phyloP scores from a whole-genome alignment of 2,888 invertebrate species.

The Salticus scenicus region DNA sequence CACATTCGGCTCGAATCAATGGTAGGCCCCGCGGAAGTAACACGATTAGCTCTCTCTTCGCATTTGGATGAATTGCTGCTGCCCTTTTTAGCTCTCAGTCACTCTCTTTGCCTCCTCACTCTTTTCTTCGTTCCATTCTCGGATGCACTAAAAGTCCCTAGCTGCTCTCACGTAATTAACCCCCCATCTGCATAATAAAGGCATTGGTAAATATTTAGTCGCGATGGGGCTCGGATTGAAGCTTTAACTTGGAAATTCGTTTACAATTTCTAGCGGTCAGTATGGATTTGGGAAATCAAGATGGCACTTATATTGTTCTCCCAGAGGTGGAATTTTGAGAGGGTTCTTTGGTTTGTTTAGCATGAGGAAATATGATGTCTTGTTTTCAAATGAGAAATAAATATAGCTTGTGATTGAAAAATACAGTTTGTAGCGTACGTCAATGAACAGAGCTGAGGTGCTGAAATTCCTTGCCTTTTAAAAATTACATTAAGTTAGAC shows the following conservation, averaged over 20 bases:
- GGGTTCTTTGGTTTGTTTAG: too few species aligned
- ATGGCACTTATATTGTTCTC: not conserved
- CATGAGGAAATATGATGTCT: too few species aligned
- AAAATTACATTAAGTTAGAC: too few species aligned
- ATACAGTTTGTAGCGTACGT: too few species aligned
- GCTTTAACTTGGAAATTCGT: not conserved
- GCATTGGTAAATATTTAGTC: slow-evolving; percentile 63
- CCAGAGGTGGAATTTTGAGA: not conserved
- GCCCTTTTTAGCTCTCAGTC: slow-evolving; percentile 30
- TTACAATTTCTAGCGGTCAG: slow-evolving; percentile 6
- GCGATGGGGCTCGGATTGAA: slow-evolving; percentile 23
- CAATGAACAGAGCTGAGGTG: too few species aligned
- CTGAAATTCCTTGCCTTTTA: too few species aligned
- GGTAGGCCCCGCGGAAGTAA: slow-evolving; percentile 52
- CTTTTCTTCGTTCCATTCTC: not conserved
- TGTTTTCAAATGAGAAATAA: too few species aligned
- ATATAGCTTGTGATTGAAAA: too few species aligned
- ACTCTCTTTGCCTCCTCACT: not conserved
- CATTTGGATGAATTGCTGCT: slow-evolving; percentile 62
- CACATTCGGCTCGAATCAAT: slow-evolving; percentile 39
- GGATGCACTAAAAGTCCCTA: slow-evolving; percentile 45
- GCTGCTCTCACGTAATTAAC: slow-evolving; percentile 65
- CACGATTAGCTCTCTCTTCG: slow-evolving; percentile 61
- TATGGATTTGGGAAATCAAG: slow-evolving; percentile 1
- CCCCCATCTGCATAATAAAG: slow-evolving; percentile 67